These are phyloP conservation scores for Condylostylus longicornis DNA, from an alignment of 1,140 invertebrate genomes.

Conservation along the genomic window DNA sequence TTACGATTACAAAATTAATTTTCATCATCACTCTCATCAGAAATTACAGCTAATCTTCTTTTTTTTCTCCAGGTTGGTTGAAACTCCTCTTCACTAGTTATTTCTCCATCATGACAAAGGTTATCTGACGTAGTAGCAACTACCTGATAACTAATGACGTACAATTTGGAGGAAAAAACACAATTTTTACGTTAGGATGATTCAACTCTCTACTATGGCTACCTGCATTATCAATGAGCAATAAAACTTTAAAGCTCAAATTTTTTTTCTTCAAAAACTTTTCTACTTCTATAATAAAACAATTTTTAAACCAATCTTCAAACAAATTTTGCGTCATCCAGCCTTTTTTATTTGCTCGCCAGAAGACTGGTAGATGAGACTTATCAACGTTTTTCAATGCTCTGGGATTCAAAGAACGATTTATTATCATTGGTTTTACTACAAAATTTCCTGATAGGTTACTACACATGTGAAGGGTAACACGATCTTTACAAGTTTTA, in stretches of 20 bases:
- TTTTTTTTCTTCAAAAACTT: neutral
- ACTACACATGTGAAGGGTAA: neutral
- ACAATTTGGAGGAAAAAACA: neutral
- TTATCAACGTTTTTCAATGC: neutral
- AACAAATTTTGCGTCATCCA: neutral
- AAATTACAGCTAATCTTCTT: neutral
- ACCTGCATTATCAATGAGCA: neutral
- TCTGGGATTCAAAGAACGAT: neutral
- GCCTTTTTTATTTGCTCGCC: neutral
- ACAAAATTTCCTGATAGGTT: neutral
- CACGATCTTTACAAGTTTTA: neutral
- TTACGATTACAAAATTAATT: neutral
- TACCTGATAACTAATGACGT: neutral
- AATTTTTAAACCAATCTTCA: neutral
- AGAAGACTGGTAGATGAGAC: neutral
- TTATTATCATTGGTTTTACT: neutral
- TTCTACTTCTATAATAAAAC: neutral
- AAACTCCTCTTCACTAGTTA: neutral
- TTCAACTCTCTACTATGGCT: neutral
- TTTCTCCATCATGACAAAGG: neutral
- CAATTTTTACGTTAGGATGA: neutral
- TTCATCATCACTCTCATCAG: neutral
- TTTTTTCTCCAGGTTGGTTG: neutral
- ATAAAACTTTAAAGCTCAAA: neutral
- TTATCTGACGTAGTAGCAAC: neutral